Evolutionary conservation across 2,113 vertebrate genomes (phyloP).

Genomic region (Bagarius yarrelli): DNA sequence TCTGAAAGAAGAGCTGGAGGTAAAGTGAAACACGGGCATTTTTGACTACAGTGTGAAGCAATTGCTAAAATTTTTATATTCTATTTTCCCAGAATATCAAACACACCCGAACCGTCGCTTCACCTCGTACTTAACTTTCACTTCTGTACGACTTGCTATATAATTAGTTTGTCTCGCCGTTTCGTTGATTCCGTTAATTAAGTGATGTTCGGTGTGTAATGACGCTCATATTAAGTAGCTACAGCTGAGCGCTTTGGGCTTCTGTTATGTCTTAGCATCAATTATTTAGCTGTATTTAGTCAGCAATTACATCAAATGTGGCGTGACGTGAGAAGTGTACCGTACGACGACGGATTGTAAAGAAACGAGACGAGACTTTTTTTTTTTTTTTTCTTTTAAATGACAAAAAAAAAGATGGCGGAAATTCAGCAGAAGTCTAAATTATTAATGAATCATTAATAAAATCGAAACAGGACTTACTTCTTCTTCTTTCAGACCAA

Average conservation of each 20-base stretch:
- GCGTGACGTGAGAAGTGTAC: background rate
- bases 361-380: background rate
- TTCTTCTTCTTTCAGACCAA: background rate
- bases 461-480: background rate
- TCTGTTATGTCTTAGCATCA: background rate
- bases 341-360: background rate
- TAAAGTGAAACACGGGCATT: background rate
- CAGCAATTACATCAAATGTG: too few relatives aligned
- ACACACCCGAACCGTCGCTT: background rate
- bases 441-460: too few relatives aligned
- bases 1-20: background rate
- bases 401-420: too few relatives aligned
- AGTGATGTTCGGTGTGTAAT: constrained; percentile 6
- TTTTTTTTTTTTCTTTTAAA: background rate
- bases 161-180: background rate
- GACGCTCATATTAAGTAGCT: background rate
- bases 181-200: constrained; percentile 11
- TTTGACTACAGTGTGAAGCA: background rate
- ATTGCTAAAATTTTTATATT: too few relatives aligned
- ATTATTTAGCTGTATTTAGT: background rate
- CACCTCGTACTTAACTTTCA: background rate
- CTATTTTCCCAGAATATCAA: too few relatives aligned
- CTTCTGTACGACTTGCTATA: background rate
- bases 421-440: too few relatives aligned
- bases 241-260: background rate